Percentiles rank a stretch among this genome's conserved stretches.
phyloP scores from a whole-genome alignment of 2,797 vertebrate species.

The Melanotaenia boesemani region DNA sequence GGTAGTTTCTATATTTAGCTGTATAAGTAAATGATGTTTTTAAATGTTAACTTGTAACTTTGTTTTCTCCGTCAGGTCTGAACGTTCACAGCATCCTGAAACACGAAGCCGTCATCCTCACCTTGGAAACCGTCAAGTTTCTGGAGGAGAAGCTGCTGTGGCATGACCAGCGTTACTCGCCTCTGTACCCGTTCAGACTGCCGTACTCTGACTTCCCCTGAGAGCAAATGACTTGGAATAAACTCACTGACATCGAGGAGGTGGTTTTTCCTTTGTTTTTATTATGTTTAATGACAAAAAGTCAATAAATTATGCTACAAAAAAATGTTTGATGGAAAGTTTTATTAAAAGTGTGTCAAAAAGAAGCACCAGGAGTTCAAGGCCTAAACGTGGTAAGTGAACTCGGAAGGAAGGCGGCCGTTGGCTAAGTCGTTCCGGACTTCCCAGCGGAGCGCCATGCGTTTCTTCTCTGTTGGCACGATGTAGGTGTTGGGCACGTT shows the following conservation, averaged over 20 bases:
- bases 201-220: conserved; percentile 87
- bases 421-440: conserved; percentile 88
- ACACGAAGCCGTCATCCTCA: conserved; percentile 86
- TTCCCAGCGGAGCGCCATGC: conserved; percentile 88
- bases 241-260: conserved; percentile 19
- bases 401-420: conserved; percentile 78
- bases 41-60: background rate
- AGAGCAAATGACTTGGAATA: conserved; percentile 44
- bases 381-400: conserved; percentile 48
- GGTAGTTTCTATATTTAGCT: too few species aligned
- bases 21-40: too few species aligned
- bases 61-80: conserved; percentile 78
- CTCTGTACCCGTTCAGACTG: conserved; percentile 86
- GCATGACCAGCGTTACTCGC: conserved; percentile 84
- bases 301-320: conserved; percentile 50
- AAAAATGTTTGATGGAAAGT: too few species aligned
- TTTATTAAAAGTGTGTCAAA: conserved; percentile 24
- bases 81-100: conserved; percentile 93
- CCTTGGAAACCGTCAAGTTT: conserved; percentile 83
- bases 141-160: conserved; percentile 91
- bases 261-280: conserved; percentile 42
- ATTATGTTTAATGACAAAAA: conserved; percentile 46
- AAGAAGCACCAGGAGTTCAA: background rate
- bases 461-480: conserved; percentile 91
- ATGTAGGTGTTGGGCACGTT: conserved; percentile 85